phyloP scores from a whole-genome alignment of 2,797 vertebrate genomes.

The Sphenodon punctatus region DNA sequence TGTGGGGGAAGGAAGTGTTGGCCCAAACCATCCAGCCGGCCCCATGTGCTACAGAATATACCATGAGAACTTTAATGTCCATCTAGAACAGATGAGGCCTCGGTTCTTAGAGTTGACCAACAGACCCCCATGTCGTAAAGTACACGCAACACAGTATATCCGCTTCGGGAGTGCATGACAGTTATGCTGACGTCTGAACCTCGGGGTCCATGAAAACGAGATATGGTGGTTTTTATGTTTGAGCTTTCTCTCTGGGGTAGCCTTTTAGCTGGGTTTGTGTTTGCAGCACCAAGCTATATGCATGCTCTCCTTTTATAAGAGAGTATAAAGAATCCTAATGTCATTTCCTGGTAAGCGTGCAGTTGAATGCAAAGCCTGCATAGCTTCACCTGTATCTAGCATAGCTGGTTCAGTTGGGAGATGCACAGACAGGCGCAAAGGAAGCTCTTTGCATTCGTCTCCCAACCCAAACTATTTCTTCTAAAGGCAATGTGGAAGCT shows the following conservation, averaged over 20 bases:
- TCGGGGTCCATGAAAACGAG: too few species aligned
- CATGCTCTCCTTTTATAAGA: not conserved
- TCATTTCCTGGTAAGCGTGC: not conserved
- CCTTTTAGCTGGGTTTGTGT: not conserved
- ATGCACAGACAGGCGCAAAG: not conserved
- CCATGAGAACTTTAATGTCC: not conserved
- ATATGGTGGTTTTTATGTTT: too few species aligned
- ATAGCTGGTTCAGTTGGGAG: too few species aligned
- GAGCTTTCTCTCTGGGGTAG: not conserved
- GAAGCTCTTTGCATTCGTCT: not conserved
- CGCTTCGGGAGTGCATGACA: not conserved
- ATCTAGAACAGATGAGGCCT: not conserved
- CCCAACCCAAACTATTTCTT: too few species aligned
- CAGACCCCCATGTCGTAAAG: not conserved
- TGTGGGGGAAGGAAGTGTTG: too few species aligned
- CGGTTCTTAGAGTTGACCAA: not conserved
- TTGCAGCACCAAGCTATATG: not conserved
- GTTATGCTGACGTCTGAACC: not conserved
- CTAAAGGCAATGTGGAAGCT: not conserved
- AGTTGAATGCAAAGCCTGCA: too few species aligned
- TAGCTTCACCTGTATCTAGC: too few species aligned
- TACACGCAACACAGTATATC: fast-evolving
- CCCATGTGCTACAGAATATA: not conserved
- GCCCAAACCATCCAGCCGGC: not conserved
- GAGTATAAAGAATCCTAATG: not conserved